Percentiles rank a stretch among this genome's conserved stretches.
These are phyloP conservation scores for Rhynchonycteris naso DNA, from an alignment of 2,797 vertebrate genomes.

Conservation along the genomic window DNA sequence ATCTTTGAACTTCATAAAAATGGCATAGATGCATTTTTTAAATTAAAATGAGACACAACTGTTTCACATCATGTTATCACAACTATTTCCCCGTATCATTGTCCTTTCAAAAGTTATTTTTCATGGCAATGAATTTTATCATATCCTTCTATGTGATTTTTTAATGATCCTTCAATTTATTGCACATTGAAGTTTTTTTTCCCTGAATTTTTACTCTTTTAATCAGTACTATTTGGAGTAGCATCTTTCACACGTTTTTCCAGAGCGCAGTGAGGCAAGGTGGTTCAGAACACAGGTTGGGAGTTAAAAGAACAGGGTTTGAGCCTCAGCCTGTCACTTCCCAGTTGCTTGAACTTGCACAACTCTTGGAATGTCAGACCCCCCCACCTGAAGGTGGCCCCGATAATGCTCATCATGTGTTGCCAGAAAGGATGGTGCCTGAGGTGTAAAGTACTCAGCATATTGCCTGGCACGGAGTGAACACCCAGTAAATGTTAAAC, in stretches of 20 bases:
- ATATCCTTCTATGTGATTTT: neutral
- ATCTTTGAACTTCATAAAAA: constrained; percentile 50
- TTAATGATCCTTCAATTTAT: neutral
- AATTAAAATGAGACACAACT: constrained; percentile 1
- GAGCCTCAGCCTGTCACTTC: neutral
- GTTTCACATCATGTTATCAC: neutral
- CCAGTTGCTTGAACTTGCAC: neutral
- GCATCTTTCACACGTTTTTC: neutral
- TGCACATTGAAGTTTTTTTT: neutral
- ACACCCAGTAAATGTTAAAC: constrained; percentile 5
- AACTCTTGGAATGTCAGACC: neutral
- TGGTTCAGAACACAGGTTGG: neutral
- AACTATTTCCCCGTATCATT: neutral
- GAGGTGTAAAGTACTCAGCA: neutral
- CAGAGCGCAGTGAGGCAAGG: neutral
- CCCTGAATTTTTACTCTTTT: constrained; percentile 30
- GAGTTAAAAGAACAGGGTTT: neutral
- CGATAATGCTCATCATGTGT: rapidly evolving
- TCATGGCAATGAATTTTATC: neutral
- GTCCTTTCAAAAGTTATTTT: constrained; percentile 28
- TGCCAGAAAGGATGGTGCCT: neutral
- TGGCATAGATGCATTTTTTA: neutral
- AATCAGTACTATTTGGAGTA: neutral
- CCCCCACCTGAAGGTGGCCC: neutral
- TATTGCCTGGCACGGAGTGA: neutral